phyloP scores from a whole-genome alignment of 2,113 vertebrate genomes.

The Heliornis fulica region DNA sequence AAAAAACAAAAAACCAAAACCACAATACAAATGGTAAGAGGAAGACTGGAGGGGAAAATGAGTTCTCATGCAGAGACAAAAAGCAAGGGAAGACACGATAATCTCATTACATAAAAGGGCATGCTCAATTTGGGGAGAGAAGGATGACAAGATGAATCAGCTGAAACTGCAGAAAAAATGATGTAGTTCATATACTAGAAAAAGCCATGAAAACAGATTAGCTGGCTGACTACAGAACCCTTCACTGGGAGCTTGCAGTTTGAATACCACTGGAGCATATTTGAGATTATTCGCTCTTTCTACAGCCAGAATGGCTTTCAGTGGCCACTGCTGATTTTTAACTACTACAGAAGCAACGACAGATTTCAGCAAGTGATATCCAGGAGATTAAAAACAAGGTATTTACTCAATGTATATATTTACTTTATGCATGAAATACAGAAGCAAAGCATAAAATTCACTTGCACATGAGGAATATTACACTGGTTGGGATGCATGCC shows the following conservation, averaged over 20 bases:
- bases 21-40: background rate
- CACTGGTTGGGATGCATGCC: background rate
- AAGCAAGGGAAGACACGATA: background rate
- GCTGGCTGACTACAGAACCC: background rate
- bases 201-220: background rate
- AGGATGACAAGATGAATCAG: background rate
- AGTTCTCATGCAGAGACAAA: background rate
- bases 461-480: background rate
- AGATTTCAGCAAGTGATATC: background rate
- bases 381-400: background rate
- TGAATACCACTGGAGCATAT: background rate
- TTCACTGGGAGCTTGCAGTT: background rate
- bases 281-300: background rate
- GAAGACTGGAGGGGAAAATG: background rate
- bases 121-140: background rate
- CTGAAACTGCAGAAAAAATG: slow-evolving; percentile 1
- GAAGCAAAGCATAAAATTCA: background rate
- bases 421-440: background rate
- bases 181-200: background rate
- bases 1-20: too few species aligned
- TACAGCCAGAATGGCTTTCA: background rate
- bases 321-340: background rate
- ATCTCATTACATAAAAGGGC: background rate
- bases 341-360: background rate
- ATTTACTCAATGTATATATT: background rate